Evolutionary conservation across 2,888 invertebrate genomes (phyloP).

Genomic region (Xestoiulus laeticollis): DNA sequence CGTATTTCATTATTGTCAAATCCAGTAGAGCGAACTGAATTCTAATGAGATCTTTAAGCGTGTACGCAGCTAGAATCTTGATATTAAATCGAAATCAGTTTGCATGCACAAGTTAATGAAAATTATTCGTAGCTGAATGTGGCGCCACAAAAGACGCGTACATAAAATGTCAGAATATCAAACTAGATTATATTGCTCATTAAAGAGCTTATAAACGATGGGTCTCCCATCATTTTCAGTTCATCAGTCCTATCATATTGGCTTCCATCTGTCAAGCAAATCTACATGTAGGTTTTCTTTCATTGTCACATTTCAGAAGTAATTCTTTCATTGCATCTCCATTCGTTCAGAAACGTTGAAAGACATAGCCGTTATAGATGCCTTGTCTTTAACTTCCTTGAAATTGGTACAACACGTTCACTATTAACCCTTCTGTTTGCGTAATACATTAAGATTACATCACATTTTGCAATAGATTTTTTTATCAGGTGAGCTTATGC

Average conservation of each 20-base stretch:
- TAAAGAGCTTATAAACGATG: background rate
- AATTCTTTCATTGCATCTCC: too few species aligned
- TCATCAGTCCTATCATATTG: background rate
- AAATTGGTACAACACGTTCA: too few species aligned
- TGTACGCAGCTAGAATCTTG: background rate
- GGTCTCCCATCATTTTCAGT: background rate
- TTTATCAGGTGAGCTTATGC: too few species aligned
- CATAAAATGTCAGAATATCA: background rate
- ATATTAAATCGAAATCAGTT: conserved; percentile 9
- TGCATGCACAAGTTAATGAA: background rate
- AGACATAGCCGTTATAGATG: too few species aligned
- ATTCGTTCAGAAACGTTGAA: too few species aligned
- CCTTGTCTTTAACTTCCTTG: too few species aligned
- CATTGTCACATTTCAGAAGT: too few species aligned
- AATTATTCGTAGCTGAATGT: background rate
- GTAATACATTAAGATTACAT: too few species aligned
- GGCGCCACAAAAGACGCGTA: background rate
- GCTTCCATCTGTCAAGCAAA: background rate
- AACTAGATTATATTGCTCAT: background rate
- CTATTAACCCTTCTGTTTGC: too few species aligned
- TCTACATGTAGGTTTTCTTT: too few species aligned
- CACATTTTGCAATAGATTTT: too few species aligned
- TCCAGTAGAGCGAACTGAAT: background rate
- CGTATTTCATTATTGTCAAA: background rate
- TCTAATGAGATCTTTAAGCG: background rate